phyloP scores from a whole-genome alignment of 2,113 vertebrate genomes.

The Chrysemys picta region DNA sequence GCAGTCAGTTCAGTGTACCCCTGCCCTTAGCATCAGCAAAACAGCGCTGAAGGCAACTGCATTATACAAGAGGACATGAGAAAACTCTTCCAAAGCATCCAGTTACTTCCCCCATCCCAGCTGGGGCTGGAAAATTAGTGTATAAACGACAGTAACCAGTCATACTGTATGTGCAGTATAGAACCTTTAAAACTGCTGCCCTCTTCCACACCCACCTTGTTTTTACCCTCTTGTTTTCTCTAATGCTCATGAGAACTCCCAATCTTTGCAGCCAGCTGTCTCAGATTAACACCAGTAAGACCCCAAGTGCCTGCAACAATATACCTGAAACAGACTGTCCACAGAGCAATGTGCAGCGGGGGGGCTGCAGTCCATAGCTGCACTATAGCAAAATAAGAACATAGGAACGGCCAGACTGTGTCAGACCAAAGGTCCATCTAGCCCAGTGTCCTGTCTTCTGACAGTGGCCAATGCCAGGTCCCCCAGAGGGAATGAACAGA shows the following conservation, averaged over 20 bases:
- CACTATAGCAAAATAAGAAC: neutral
- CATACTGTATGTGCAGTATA: accelerated
- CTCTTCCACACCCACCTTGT: neutral
- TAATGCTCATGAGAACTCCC: neutral
- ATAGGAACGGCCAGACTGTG: too few species aligned
- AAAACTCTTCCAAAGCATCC: neutral
- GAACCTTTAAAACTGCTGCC: neutral
- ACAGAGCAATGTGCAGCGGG: neutral
- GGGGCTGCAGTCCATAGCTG: neutral
- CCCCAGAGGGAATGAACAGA: too few species aligned
- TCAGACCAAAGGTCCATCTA: too few species aligned
- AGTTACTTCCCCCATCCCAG: neutral
- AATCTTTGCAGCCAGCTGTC: neutral
- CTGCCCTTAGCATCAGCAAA: slow-evolving; percentile 18
- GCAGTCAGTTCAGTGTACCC: neutral
- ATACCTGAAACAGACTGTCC: neutral
- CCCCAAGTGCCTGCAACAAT: accelerated
- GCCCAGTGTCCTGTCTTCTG: too few species aligned
- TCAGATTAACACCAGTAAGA: neutral
- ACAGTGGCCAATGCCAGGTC: too few species aligned
- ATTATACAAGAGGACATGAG: accelerated
- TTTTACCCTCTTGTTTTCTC: neutral
- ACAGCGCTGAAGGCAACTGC: neutral
- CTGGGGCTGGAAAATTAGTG: neutral
- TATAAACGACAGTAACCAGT: neutral